Evolutionary conservation across 2,113 vertebrate genomes (phyloP).

Genomic region (Xiphophorus hellerii): DNA sequence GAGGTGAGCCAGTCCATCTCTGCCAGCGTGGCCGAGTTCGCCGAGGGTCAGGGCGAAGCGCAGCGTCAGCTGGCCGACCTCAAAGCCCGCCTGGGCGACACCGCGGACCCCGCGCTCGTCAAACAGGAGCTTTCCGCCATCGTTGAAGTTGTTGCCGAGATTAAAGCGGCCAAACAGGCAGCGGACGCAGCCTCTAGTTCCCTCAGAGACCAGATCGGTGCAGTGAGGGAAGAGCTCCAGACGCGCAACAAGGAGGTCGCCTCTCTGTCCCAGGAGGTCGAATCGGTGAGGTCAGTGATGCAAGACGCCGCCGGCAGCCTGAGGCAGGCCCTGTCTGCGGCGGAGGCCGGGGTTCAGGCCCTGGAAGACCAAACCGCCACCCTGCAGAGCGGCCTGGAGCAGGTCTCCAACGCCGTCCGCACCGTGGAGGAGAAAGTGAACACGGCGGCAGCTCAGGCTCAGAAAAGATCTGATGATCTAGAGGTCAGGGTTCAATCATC

Average conservation of each 20-base stretch:
- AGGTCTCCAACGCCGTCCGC: constrained; percentile 56
- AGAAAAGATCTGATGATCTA: constrained; percentile 73
- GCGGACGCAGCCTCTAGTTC: constrained; percentile 77
- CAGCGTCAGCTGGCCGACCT: constrained; percentile 87
- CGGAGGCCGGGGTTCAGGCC: constrained; percentile 72
- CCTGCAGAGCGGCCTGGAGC: constrained; percentile 75
- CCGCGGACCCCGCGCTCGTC: constrained; percentile 72
- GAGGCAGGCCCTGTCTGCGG: constrained; percentile 76
- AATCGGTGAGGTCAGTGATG: constrained; percentile 81
- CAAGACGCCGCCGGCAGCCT: constrained; percentile 83
- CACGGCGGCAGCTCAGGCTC: constrained; percentile 63
- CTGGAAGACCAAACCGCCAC: constrained; percentile 76
- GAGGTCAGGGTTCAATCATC: constrained; percentile 78
- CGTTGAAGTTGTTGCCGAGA: constrained; percentile 78
- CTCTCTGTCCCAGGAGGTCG: constrained; percentile 86
- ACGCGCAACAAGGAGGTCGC: constrained; percentile 89
- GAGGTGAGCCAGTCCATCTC: constrained; percentile 91
- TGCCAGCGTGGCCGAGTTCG: constrained; percentile 89
- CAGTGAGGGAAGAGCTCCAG: constrained; percentile 88
- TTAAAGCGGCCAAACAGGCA: constrained; percentile 76
- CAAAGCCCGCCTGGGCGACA: constrained; percentile 81
- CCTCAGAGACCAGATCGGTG: constrained; percentile 82
- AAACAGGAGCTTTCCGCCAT: constrained; percentile 83
- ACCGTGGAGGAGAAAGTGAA: constrained; percentile 63
- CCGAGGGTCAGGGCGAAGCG: constrained; percentile 86